A percentile compares a stretch with the other conserved stretches of the same genome.
These are phyloP conservation scores for Drosophila meridionalis DNA, from an alignment of 2,888 invertebrate genomes.

Conservation along the genomic window DNA sequence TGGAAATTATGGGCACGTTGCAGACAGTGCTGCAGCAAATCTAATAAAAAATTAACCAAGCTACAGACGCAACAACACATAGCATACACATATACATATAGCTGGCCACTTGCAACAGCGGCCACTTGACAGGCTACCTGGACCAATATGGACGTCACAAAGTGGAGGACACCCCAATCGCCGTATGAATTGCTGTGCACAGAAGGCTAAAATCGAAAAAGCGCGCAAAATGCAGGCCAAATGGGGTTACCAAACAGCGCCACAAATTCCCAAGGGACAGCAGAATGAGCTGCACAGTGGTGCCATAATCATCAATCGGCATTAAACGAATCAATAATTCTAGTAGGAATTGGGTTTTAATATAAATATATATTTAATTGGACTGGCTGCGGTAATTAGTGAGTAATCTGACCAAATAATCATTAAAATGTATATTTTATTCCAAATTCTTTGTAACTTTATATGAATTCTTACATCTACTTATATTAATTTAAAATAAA, in stretches of 20 bases:
- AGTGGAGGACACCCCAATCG: slow-evolving; percentile 45
- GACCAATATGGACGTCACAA: slow-evolving; percentile 3
- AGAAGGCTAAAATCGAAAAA: slow-evolving; percentile 70
- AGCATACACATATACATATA: slow-evolving; percentile 3
- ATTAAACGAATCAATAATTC: neutral
- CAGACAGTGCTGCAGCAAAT: slow-evolving; percentile 61
- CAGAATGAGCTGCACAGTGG: slow-evolving; percentile 32
- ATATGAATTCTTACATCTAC: too few species aligned
- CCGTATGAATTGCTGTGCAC: slow-evolving; percentile 50
- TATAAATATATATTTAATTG: neutral
- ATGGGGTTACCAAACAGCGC: slow-evolving; percentile 71
- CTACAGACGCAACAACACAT: slow-evolving; percentile 10
- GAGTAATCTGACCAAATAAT: too few species aligned
- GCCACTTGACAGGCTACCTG: slow-evolving; percentile 23
- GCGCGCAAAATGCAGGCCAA: slow-evolving; percentile 78
- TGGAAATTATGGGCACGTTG: slow-evolving; percentile 53
- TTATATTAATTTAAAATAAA: too few species aligned
- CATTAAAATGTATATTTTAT: too few species aligned
- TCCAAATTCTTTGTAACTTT: too few species aligned
- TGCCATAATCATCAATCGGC: neutral
- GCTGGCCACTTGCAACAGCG: slow-evolving; percentile 41
- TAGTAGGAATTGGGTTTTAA: neutral
- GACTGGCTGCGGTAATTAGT: too few species aligned
- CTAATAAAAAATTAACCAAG: slow-evolving; percentile 65
- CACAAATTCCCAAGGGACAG: slow-evolving; percentile 61